These are phyloP conservation scores for Mycalesis mineus DNA, from an alignment of 2,888 invertebrate species.

Conservation along the genomic window DNA sequence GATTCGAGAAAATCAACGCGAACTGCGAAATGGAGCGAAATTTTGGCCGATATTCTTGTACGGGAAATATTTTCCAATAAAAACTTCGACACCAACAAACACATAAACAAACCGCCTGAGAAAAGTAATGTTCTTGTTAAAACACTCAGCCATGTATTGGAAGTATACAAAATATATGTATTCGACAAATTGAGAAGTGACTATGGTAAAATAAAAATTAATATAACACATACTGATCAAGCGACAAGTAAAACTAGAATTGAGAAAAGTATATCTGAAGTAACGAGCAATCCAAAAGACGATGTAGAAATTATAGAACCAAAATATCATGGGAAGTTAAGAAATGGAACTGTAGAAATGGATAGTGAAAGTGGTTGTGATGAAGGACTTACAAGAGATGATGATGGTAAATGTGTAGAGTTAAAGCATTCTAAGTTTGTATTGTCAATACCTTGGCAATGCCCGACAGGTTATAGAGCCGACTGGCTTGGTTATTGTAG, in stretches of 20 bases:
- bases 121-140: constrained; percentile 36
- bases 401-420: constrained; percentile 44
- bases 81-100: constrained; percentile 36
- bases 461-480: constrained; percentile 54
- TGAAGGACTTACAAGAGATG: constrained; percentile 42
- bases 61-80: constrained; percentile 52
- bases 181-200: constrained; percentile 42
- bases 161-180: constrained; percentile 50
- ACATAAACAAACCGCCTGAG: constrained; percentile 29
- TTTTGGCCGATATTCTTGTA: constrained; percentile 59
- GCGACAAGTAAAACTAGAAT: neutral
- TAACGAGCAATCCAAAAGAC: constrained; percentile 41
- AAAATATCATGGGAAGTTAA: constrained; percentile 49
- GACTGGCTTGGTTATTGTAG: constrained; percentile 59
- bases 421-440: constrained; percentile 46
- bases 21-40: constrained; percentile 59
- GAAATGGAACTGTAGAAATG: constrained; percentile 14
- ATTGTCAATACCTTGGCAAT: constrained; percentile 56
- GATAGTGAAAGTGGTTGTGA: constrained; percentile 37
- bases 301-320: constrained; percentile 63
- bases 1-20: constrained; percentile 38
- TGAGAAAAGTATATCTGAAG: constrained; percentile 24
- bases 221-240: neutral
- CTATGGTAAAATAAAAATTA: neutral
- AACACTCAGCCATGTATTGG: constrained; percentile 46